These are phyloP conservation scores for Microchirus variegatus DNA, from an alignment of 2,797 vertebrate genomes.

Conservation along the genomic window DNA sequence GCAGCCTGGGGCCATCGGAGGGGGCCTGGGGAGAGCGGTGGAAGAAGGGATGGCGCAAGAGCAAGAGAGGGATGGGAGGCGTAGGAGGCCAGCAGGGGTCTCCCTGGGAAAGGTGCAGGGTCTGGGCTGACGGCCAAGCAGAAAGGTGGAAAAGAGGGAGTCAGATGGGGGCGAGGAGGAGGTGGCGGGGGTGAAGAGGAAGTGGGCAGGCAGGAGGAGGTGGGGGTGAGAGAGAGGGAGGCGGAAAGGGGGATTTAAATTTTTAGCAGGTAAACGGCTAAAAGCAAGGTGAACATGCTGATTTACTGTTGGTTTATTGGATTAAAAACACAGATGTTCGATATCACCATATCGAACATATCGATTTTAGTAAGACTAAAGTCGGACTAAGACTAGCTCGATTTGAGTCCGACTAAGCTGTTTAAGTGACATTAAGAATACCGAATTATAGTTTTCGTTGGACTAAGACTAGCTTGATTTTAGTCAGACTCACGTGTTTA, in stretches of 20 bases:
- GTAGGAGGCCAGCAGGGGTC: slow-evolving; percentile 73
- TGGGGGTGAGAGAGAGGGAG: slow-evolving; percentile 8
- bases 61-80: slow-evolving; percentile 60
- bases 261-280: slow-evolving; percentile 26
- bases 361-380: no score
- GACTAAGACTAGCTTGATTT: no score
- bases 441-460: no score
- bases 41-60: slow-evolving; percentile 68
- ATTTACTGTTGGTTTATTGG: neutral
- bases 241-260: slow-evolving; percentile 18
- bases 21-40: slow-evolving; percentile 74
- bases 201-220: neutral
- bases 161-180: neutral
- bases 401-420: no score
- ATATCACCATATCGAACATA: no score
- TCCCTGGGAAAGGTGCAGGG: slow-evolving; percentile 75
- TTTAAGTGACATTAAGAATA: no score
- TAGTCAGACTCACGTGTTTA: no score
- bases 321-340: no score
- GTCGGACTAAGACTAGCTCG: no score
- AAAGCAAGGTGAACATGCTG: slow-evolving; percentile 10
- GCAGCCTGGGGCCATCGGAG: slow-evolving; percentile 80
- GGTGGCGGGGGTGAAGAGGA: neutral
- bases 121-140: slow-evolving; percentile 72
- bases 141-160: slow-evolving; percentile 62